Percentiles rank a stretch among this genome's conserved stretches.
These are phyloP conservation scores for Opisthocomus hoazin DNA, from an alignment of 2,113 vertebrate species.

Conservation along the genomic window DNA sequence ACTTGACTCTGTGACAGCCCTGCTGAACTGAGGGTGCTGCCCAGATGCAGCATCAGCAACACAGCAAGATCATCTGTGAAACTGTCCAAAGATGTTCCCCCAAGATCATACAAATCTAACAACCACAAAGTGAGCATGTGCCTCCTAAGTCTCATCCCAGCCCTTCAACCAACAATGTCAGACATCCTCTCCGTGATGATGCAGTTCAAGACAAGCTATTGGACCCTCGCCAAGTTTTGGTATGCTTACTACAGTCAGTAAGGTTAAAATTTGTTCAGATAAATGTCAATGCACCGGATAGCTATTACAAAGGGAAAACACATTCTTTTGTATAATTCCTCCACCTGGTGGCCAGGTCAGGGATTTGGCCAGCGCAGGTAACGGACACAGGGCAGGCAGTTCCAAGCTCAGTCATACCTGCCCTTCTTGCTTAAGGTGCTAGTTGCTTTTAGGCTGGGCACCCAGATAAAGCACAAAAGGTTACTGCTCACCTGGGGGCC, in stretches of 20 bases:
- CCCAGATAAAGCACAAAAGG: background rate
- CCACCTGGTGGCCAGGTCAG: slow-evolving; percentile 59
- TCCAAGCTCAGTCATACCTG: background rate
- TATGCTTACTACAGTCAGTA: background rate
- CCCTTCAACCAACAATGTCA: background rate
- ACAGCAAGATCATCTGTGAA: background rate
- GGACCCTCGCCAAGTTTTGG: background rate
- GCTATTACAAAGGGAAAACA: background rate
- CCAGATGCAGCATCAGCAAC: background rate
- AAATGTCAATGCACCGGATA: rapidly evolving
- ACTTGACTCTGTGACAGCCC: background rate
- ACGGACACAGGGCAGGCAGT: background rate
- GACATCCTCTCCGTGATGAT: background rate
- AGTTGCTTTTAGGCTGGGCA: background rate
- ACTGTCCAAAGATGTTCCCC: background rate
- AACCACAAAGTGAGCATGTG: background rate
- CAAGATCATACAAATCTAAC: background rate
- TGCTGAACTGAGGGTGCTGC: background rate
- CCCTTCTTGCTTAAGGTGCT: background rate
- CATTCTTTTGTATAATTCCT: slow-evolving; percentile 23
- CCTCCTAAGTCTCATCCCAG: background rate
- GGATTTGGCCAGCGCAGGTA: background rate
- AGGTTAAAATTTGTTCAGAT: background rate
- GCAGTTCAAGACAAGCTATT: background rate
- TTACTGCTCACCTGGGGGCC: background rate